Conservation (phyloP, 2,113 vertebrate species). For the Oxyura jamaicensis region DNA sequence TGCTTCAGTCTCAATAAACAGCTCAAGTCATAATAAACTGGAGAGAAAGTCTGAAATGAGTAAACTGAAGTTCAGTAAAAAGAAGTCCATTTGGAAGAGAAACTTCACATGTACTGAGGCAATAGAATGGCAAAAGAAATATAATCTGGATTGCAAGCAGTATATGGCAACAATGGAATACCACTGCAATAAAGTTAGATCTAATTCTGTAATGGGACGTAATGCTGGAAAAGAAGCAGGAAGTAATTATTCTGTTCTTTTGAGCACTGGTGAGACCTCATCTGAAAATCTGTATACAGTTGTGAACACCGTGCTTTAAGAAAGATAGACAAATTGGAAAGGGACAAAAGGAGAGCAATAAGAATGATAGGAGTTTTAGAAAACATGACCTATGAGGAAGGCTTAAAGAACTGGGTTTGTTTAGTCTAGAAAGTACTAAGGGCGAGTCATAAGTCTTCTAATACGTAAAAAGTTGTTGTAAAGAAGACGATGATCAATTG, state of each 20-base stretch:
- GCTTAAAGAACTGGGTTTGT: constrained; percentile 45
- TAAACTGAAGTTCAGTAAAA: neutral
- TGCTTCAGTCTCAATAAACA: neutral
- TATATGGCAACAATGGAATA: neutral
- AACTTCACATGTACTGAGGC: neutral
- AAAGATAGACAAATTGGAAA: constrained; percentile 2
- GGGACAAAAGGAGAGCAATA: neutral
- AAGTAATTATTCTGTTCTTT: constrained; percentile 26
- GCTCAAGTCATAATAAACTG: neutral
- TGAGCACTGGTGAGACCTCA: neutral
- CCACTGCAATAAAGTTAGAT: neutral
- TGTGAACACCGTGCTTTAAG: neutral
- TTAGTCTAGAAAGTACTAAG: constrained; percentile 47
- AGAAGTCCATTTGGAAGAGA: neutral
- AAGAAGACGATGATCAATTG: constrained; percentile 35
- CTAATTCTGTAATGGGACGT: neutral
- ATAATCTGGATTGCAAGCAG: neutral
- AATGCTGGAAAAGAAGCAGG: neutral
- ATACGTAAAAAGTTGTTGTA: constrained; percentile 28
- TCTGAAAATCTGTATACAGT: constrained; percentile 18
- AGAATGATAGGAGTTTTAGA: constrained; percentile 21
- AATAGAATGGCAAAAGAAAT: neutral
- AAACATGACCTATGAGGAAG: constrained; percentile 27
- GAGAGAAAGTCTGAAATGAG: neutral
- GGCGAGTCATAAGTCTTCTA: constrained; percentile 31